Evolutionary conservation across 2,113 vertebrate species (phyloP).

Genomic region (Prolemur simus): DNA sequence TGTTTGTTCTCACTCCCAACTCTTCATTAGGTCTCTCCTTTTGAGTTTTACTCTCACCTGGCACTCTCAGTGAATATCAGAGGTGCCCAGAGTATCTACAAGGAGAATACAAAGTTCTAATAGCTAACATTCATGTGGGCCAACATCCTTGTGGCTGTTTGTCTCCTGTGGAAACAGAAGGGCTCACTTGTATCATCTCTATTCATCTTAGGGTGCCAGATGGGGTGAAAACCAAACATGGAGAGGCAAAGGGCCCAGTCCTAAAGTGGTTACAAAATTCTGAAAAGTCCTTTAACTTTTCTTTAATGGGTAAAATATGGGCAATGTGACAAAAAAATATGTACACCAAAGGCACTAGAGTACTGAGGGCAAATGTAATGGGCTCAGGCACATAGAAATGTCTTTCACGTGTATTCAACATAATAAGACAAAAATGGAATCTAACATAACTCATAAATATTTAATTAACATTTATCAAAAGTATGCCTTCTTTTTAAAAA

Average conservation of each 20-base stretch:
- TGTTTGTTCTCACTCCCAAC: background rate
- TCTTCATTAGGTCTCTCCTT: background rate
- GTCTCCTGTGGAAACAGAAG: background rate
- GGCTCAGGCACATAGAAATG: conserved; percentile 9
- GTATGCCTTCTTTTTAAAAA: background rate
- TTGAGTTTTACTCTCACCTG: background rate
- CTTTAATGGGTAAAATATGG: background rate
- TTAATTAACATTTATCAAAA: background rate
- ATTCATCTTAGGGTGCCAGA: conserved; percentile 64
- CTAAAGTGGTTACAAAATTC: conserved; percentile 52
- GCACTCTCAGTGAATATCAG: conserved; percentile 32
- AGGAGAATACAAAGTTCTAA: conserved; percentile 70
- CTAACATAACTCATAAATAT: background rate
- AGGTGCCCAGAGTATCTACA: conserved; percentile 54
- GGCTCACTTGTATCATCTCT: conserved; percentile 4
- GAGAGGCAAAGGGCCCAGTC: conserved; percentile 16
- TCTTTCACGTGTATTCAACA: background rate
- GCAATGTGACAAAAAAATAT: background rate
- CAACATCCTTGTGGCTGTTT: background rate
- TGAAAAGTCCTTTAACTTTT: conserved; percentile 52
- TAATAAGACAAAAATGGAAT: conserved; percentile 19
- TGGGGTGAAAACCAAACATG: conserved; percentile 19
- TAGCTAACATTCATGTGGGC: conserved; percentile 22
- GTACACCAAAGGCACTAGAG: background rate
- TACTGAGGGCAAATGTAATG: background rate